A percentile compares a stretch with the other conserved stretches of the same genome.
These are phyloP conservation scores for Eristalis tenax DNA, from an alignment of 2,888 invertebrate genomes.

Conservation along the genomic window DNA sequence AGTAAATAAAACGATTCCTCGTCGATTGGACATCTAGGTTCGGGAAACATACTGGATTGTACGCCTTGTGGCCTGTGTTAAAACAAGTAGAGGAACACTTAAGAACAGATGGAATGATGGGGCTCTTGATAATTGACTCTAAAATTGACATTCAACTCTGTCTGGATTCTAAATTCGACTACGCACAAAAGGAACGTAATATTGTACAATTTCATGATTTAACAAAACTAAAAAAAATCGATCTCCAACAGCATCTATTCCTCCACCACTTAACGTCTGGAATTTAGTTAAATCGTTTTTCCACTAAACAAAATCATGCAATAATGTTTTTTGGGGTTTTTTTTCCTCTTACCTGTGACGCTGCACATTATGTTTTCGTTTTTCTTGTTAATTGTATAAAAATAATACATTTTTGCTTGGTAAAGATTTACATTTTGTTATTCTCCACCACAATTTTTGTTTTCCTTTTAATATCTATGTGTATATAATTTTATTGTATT, in stretches of 20 bases:
- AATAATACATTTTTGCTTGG: slow-evolving; percentile 56
- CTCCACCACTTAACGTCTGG: background rate
- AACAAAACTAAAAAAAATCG: slow-evolving; percentile 22
- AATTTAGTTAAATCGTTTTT: slow-evolving; percentile 25
- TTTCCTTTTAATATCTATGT: slow-evolving; percentile 2
- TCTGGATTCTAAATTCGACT: too few species aligned
- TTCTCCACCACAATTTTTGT: slow-evolving; percentile 36
- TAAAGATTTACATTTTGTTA: slow-evolving; percentile 46
- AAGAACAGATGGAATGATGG: too few species aligned
- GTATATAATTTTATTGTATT: slow-evolving; percentile 43
- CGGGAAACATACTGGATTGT: too few species aligned
- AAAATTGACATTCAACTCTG: too few species aligned
- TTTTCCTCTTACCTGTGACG: slow-evolving; percentile 25
- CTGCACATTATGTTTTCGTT: slow-evolving; percentile 20
- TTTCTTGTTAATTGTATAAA: slow-evolving; percentile 53
- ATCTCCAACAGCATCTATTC: background rate
- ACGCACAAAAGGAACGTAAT: too few species aligned
- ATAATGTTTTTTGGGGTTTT: background rate
- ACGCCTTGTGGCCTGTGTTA: too few species aligned
- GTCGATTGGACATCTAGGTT: too few species aligned
- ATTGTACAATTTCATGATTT: slow-evolving; percentile 14
- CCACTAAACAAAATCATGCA: slow-evolving; percentile 33
- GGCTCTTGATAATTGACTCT: too few species aligned
- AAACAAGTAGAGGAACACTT: too few species aligned
- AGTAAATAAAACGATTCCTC: too few species aligned